Conservation (phyloP, 2,888 invertebrate genomes). For the Xestia c-nigrum region DNA sequence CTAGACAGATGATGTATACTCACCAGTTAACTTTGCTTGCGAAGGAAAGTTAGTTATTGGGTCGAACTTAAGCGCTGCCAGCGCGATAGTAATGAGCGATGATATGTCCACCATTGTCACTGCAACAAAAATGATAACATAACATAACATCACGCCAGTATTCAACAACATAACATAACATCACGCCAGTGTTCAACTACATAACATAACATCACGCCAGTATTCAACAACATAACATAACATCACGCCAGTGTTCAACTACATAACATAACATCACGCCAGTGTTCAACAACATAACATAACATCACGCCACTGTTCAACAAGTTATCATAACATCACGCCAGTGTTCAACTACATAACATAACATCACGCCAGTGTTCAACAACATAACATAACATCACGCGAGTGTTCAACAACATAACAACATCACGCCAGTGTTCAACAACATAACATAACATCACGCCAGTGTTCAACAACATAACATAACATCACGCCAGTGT, state of each 20-base stretch:
- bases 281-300: neutral
- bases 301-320: neutral
- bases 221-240: neutral
- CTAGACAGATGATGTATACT: neutral
- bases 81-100: neutral
- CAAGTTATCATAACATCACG: neutral
- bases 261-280: neutral
- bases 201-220: neutral
- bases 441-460: neutral
- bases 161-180: neutral
- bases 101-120: neutral
- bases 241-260: neutral
- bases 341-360: neutral
- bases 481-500: neutral
- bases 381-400: neutral
- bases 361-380: neutral
- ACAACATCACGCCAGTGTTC: neutral
- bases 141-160: neutral
- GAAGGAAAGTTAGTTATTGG: neutral
- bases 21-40: constrained; percentile 9
- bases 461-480: neutral
- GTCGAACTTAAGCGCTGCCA: neutral
- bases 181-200: neutral
- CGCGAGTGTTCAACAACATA: neutral
- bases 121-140: neutral